phyloP scores from a whole-genome alignment of 1,140 invertebrate genomes.

The Metaphire vulgaris region DNA sequence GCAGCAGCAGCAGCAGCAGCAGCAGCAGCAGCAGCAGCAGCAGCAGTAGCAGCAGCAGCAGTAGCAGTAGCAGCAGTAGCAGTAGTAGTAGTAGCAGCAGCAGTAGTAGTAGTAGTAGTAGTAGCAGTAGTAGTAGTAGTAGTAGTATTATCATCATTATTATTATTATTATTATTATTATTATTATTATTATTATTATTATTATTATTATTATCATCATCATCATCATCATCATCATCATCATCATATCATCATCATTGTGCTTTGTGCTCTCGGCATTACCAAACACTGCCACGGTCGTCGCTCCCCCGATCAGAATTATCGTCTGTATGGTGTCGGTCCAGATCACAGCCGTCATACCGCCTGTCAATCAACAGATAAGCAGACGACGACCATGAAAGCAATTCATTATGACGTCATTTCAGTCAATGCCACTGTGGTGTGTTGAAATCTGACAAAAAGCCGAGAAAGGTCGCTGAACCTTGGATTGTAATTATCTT shows the following conservation, averaged over 20 bases:
- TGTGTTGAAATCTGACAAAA: too few relatives aligned
- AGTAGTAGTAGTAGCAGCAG: not conserved
- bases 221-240: too few relatives aligned
- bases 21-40: not conserved
- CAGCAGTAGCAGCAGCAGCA: not conserved
- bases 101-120: slow-evolving; percentile 1
- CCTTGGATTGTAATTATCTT: too few relatives aligned
- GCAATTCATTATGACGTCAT: too few relatives aligned
- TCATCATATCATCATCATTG: too few relatives aligned
- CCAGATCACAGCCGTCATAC: slow-evolving; percentile 59
- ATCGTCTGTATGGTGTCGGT: slow-evolving; percentile 59
- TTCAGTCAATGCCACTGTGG: too few relatives aligned
- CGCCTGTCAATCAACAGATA: slow-evolving; percentile 50
- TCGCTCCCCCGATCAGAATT: slow-evolving; percentile 57
- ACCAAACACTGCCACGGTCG: slow-evolving; percentile 53
- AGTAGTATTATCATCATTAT: not conserved
- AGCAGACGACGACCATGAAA: too few relatives aligned
- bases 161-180: too few relatives aligned
- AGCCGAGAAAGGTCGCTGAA: too few relatives aligned
- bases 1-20: not conserved
- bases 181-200: too few relatives aligned
- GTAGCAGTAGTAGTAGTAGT: not conserved
- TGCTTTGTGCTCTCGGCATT: too few relatives aligned
- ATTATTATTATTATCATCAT: too few relatives aligned
- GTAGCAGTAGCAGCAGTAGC: not conserved